phyloP scores from a whole-genome alignment of 2,797 vertebrate species.

The Geotrypetes seraphini region DNA sequence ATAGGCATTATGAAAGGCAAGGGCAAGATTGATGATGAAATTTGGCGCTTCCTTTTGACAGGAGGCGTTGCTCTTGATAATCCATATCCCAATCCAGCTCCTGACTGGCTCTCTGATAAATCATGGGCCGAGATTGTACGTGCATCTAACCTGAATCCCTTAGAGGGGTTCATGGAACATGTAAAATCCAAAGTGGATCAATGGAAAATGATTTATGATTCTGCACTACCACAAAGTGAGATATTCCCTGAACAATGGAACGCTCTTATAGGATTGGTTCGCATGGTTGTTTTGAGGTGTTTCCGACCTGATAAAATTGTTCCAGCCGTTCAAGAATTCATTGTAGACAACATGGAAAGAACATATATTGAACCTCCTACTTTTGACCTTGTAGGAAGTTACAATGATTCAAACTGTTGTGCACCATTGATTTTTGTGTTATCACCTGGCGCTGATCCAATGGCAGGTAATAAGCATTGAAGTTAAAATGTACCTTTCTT shows the following conservation, averaged over 20 bases:
- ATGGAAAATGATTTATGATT: slow-evolving; percentile 83
- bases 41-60: slow-evolving; percentile 81
- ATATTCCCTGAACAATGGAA: slow-evolving; percentile 63
- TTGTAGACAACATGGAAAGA: slow-evolving; percentile 70
- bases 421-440: slow-evolving; percentile 82
- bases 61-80: slow-evolving; percentile 82
- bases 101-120: slow-evolving; percentile 81
- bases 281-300: slow-evolving; percentile 76
- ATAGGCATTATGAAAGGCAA: slow-evolving; percentile 78
- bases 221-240: slow-evolving; percentile 66
- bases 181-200: slow-evolving; percentile 37
- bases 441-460: slow-evolving; percentile 85
- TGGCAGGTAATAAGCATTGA: slow-evolving; percentile 76
- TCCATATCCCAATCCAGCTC: slow-evolving; percentile 72
- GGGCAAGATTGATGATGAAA: slow-evolving; percentile 52
- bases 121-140: slow-evolving; percentile 81
- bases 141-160: slow-evolving; percentile 58
- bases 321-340: slow-evolving; percentile 72
- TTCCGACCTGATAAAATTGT: slow-evolving; percentile 84
- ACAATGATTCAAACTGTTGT: slow-evolving; percentile 79
- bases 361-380: slow-evolving; percentile 76
- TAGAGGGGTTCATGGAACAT: slow-evolving; percentile 63
- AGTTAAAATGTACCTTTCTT: too few relatives aligned
- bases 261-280: slow-evolving; percentile 53
- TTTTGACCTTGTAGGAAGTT: slow-evolving; percentile 82